These are phyloP conservation scores for Falco biarmicus DNA, from an alignment of 2,797 vertebrate genomes.

Conservation along the genomic window DNA sequence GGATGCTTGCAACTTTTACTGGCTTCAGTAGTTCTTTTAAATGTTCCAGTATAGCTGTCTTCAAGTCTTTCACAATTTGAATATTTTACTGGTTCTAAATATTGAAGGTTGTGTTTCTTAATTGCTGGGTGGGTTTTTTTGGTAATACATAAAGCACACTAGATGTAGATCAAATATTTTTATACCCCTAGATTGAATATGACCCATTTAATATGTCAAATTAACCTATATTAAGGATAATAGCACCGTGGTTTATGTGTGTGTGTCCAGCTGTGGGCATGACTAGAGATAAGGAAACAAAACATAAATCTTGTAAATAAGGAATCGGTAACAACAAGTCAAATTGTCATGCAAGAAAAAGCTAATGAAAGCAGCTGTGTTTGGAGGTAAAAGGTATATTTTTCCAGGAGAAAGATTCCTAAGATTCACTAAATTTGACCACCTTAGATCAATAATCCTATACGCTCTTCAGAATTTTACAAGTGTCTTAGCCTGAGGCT, in stretches of 20 bases:
- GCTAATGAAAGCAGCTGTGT: not conserved
- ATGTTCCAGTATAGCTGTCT: not conserved
- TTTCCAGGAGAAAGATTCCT: not conserved
- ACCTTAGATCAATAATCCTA: not conserved
- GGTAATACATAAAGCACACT: not conserved
- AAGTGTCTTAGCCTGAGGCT: not conserved
- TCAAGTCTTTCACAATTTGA: not conserved
- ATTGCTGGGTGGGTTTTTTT: rapidly evolving
- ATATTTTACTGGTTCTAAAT: not conserved
- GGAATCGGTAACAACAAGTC: not conserved
- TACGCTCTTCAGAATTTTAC: not conserved
- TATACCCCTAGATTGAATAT: not conserved
- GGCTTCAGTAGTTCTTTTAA: not conserved
- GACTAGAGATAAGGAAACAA: not conserved
- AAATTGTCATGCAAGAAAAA: not conserved
- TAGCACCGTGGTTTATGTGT: not conserved
- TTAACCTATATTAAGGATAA: not conserved
- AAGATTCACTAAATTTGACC: not conserved
- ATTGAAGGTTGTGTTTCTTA: not conserved
- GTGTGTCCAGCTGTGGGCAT: not conserved
- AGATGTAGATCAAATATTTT: not conserved
- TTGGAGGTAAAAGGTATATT: not conserved
- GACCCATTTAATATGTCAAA: not conserved
- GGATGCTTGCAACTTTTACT: not conserved
- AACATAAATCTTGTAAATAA: not conserved